Conservation (phyloP, 2,888 invertebrate species). For the Capitulum mitella region DNA sequence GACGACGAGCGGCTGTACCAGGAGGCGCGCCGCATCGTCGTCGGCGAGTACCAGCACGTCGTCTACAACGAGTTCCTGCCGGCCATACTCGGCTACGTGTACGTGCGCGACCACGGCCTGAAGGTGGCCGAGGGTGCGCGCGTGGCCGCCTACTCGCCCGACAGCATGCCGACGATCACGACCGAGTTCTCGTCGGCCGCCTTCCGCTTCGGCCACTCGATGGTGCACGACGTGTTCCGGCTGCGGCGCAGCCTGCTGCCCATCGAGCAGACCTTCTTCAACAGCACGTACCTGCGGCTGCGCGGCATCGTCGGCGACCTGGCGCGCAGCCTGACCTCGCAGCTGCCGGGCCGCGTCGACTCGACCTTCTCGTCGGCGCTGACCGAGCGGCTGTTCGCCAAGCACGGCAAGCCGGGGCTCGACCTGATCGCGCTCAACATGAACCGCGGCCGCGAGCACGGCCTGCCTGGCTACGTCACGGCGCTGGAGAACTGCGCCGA, state of each 20-base stretch:
- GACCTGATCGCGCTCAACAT: slow-evolving; percentile 51
- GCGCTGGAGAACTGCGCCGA: slow-evolving; percentile 39
- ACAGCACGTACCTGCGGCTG: background rate
- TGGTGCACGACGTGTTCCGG: slow-evolving; percentile 27
- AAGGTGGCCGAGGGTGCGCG: background rate
- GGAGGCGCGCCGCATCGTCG: slow-evolving; percentile 48
- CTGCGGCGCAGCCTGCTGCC: background rate
- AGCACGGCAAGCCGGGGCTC: slow-evolving; percentile 39
- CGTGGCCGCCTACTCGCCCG: slow-evolving; percentile 26
- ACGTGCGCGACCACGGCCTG: background rate
- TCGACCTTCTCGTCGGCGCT: background rate
- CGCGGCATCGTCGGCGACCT: background rate
- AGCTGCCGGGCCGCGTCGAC: background rate
- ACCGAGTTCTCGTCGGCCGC: slow-evolving; percentile 33
- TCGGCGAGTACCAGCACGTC: slow-evolving; percentile 59
- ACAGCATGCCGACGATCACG: slow-evolving; percentile 25
- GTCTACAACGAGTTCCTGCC: slow-evolving; percentile 75
- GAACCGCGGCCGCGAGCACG: slow-evolving; percentile 53
- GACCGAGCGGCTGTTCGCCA: background rate
- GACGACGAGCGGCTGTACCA: slow-evolving; percentile 49
- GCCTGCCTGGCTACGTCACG: slow-evolving; percentile 36
- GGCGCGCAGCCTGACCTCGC: background rate
- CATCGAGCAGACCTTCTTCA: slow-evolving; percentile 2
- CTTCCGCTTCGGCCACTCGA: slow-evolving; percentile 34
- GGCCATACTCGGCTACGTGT: slow-evolving; percentile 50